These are phyloP conservation scores for Cebus imitator DNA, from an alignment of 2,113 vertebrate genomes.

Conservation along the genomic window DNA sequence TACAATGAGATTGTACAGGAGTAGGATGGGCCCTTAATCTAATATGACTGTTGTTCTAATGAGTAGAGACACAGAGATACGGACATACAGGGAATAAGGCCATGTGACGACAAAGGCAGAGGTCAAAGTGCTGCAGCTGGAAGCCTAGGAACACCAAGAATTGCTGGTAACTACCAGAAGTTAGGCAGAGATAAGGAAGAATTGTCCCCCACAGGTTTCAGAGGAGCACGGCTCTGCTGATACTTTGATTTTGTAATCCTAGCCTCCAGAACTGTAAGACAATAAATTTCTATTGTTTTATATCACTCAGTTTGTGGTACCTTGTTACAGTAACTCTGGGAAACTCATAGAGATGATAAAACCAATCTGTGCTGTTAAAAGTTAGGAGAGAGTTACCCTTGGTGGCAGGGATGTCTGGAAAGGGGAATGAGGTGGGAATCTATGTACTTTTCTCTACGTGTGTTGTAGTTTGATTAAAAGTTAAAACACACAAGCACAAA, in stretches of 20 bases:
- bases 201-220: not conserved
- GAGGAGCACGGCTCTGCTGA: not conserved
- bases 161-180: not conserved
- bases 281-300: not conserved
- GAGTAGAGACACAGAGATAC: not conserved
- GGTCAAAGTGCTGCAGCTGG: not conserved
- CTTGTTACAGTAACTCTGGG: not conserved
- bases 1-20: not conserved
- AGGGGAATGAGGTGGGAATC: not conserved
- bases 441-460: not conserved
- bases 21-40: not conserved
- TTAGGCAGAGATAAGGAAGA: not conserved
- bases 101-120: not conserved
- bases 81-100: not conserved
- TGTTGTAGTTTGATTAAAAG: not conserved
- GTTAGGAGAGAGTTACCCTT: not conserved
- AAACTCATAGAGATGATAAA: constrained; percentile 9
- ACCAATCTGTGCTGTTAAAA: not conserved
- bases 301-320: not conserved
- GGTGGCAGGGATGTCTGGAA: not conserved
- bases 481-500: not conserved
- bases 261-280: not conserved
- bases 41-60: not conserved
- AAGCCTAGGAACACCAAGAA: not conserved
- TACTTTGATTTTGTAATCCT: not conserved